phyloP scores from a whole-genome alignment of 2,113 vertebrate species.

The Oncorhynchus mykiss region DNA sequence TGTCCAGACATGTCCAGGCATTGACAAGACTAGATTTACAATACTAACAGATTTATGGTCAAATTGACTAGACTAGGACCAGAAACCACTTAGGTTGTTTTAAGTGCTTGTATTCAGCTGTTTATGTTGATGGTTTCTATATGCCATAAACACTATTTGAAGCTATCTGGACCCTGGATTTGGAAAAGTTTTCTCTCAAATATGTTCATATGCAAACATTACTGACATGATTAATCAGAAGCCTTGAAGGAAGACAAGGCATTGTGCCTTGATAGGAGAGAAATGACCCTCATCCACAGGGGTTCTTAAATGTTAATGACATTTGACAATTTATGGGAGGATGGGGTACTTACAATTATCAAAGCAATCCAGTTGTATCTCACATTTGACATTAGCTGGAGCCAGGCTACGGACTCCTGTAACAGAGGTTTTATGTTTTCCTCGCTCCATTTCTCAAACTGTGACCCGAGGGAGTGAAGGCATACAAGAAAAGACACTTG shows the following conservation, averaged over 20 bases:
- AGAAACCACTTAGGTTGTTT: not conserved
- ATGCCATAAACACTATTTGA: not conserved
- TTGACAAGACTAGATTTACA: not conserved
- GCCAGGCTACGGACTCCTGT: not conserved
- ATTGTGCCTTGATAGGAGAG: not conserved
- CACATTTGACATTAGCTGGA: not conserved
- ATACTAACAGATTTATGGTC: not conserved
- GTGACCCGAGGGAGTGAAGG: not conserved
- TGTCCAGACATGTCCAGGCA: not conserved
- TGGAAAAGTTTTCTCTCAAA: not conserved
- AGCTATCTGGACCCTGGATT: not conserved
- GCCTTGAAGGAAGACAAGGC: not conserved
- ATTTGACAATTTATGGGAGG: not conserved
- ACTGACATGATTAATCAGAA: too few species aligned
- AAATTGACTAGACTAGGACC: not conserved
- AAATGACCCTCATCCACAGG: not conserved
- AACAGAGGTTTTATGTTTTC: too few species aligned
- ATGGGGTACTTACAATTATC: not conserved
- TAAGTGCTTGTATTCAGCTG: not conserved
- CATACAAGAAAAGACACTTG: not conserved
- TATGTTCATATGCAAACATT: not conserved
- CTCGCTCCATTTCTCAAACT: not conserved
- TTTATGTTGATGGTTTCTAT: not conserved
- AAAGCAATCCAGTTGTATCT: not conserved
- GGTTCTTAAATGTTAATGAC: not conserved